Conservation (phyloP, 2,888 invertebrate species). For the Listrodromus nycthemerus region DNA sequence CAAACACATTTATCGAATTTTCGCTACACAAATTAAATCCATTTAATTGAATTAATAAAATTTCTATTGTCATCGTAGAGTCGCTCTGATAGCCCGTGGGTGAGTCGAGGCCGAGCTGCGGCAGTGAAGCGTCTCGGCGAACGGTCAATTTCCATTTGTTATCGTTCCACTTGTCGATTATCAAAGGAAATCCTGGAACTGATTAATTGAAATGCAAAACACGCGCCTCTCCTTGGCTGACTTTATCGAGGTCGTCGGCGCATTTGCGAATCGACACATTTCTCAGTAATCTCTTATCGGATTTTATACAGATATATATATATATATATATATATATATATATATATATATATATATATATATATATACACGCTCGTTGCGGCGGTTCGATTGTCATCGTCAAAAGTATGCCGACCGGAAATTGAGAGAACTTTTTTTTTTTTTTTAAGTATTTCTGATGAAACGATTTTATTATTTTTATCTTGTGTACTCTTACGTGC, state of each 20-base stretch:
- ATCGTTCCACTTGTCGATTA: conserved; percentile 35
- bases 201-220: conserved; percentile 71
- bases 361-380: not conserved
- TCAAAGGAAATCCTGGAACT: conserved; percentile 67
- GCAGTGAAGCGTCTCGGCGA: not conserved
- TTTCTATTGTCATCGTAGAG: not conserved
- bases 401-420: conserved; percentile 3
- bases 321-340: not conserved
- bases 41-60: not conserved
- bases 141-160: conserved; percentile 34
- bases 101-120: not conserved
- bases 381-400: conserved; percentile 8
- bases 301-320: not conserved
- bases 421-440: not conserved
- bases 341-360: not conserved
- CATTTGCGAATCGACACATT: conserved; percentile 59
- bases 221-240: conserved; percentile 35
- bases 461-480: conserved; percentile 3
- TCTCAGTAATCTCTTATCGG: conserved; percentile 66
- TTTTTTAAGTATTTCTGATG: not conserved
- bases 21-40: too few species aligned
- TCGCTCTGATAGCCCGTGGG: not conserved
- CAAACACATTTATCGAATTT: not conserved
- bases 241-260: conserved; percentile 47
- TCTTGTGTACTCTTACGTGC: not conserved